These are phyloP conservation scores for Notothenia rossii DNA, from an alignment of 2,113 vertebrate genomes.

Conservation along the genomic window DNA sequence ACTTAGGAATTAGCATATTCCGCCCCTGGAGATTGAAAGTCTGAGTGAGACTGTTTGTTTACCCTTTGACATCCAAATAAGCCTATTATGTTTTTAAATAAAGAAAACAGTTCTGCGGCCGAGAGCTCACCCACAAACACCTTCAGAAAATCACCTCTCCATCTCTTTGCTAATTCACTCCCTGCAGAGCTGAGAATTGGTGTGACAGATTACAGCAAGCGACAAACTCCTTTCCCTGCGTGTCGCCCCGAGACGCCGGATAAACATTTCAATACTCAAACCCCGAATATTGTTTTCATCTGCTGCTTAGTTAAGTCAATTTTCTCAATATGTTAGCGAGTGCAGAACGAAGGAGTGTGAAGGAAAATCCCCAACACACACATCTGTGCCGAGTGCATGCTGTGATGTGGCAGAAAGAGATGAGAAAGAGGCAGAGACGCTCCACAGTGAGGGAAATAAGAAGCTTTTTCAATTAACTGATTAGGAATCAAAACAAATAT, in stretches of 20 bases:
- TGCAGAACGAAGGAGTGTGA: background rate
- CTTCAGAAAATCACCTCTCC: slow-evolving; percentile 28
- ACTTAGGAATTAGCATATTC: slow-evolving; percentile 9
- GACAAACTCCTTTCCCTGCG: slow-evolving; percentile 25
- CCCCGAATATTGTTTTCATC: slow-evolving; percentile 4
- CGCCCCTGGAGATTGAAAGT: background rate
- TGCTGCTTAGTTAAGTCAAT: slow-evolving; percentile 29
- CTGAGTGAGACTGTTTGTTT: slow-evolving; percentile 13
- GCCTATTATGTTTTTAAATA: slow-evolving; percentile 1
- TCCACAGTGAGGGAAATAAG: background rate
- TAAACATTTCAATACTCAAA: slow-evolving; percentile 36
- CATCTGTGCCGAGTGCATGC: background rate
- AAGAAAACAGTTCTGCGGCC: slow-evolving; percentile 5
- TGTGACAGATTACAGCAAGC: slow-evolving; percentile 29
- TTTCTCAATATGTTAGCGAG: slow-evolving; percentile 1
- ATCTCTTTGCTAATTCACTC: slow-evolving; percentile 29
- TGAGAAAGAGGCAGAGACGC: background rate
- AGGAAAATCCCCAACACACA: background rate
- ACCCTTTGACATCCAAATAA: slow-evolving; percentile 15
- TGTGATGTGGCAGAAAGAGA: background rate
- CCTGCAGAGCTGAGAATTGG: slow-evolving; percentile 19
- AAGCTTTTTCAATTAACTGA: background rate
- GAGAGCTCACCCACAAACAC: background rate
- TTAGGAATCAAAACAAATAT: background rate
- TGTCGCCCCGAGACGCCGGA: background rate